These are phyloP conservation scores for Musca domestica DNA, from an alignment of 1,140 invertebrate genomes.

Conservation along the genomic window DNA sequence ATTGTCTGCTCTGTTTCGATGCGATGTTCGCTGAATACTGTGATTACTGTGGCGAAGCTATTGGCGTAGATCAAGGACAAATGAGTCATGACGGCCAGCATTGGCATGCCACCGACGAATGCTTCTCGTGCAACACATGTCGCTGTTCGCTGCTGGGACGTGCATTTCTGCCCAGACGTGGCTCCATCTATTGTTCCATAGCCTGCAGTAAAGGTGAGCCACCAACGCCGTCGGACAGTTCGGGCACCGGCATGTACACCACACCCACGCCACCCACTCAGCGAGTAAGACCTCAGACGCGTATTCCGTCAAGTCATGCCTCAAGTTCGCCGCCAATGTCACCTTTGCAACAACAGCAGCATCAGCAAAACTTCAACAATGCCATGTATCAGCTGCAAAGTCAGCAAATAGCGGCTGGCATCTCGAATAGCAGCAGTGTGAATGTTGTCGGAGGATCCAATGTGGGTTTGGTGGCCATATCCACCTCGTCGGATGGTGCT, in stretches of 20 bases:
- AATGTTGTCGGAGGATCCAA: neutral
- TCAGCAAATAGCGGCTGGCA: slow-evolving; percentile 45
- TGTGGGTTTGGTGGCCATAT: slow-evolving; percentile 28
- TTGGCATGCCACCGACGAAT: slow-evolving; percentile 95
- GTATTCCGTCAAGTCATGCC: slow-evolving; percentile 47
- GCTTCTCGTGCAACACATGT: slow-evolving; percentile 95
- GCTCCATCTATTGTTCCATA: slow-evolving; percentile 93
- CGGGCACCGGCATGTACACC: slow-evolving; percentile 59
- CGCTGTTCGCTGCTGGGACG: slow-evolving; percentile 85
- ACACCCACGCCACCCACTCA: slow-evolving; percentile 56
- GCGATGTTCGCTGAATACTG: slow-evolving; percentile 95
- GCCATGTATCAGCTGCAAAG: slow-evolving; percentile 52
- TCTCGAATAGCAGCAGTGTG: neutral
- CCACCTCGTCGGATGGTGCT: slow-evolving; percentile 30
- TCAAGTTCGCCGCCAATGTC: slow-evolving; percentile 52
- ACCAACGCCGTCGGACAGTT: slow-evolving; percentile 76
- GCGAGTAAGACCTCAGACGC: slow-evolving; percentile 53
- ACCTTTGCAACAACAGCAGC: slow-evolving; percentile 49
- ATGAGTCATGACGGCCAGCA: slow-evolving; percentile 97
- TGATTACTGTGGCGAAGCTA: slow-evolving; percentile 93
- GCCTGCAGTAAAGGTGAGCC: slow-evolving; percentile 87
- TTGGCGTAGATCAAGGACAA: slow-evolving; percentile 94
- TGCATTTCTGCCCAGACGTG: slow-evolving; percentile 88
- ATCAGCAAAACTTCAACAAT: slow-evolving; percentile 49
- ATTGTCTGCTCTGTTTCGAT: slow-evolving; percentile 94